Evolutionary conservation across 2,888 invertebrate genomes (phyloP), one percentile per base, ranked within the genome.

Genomic region (Ypsolopha sequella): DNA sequence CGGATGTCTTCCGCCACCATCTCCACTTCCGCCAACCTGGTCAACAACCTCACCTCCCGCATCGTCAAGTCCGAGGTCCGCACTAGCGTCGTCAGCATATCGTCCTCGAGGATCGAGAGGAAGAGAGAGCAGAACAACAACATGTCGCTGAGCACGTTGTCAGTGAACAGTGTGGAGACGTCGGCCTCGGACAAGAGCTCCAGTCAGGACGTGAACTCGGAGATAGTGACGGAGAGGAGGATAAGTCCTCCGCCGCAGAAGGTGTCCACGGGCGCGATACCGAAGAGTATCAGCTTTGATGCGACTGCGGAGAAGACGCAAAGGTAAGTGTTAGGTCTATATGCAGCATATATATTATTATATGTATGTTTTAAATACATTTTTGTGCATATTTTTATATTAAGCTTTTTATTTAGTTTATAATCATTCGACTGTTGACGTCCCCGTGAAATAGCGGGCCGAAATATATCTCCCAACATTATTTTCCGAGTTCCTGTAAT

Each of bases 211-310:
- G 84, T 86, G 44, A 81, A 80, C 60, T 81, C 85, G 2, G 87
- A 87, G 57, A 80, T 68, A 36, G 77, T 82, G 56, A 85, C 86
- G 6, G 86, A 85, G 64, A 57, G 84, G 1, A 57, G 82, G 0
- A 70, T 84, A 36, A 78, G 79, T 39, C 85, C 87, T 7, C 84
- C 87, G 54, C 73, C 85, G 0, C 56, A 58, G 8, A 76, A 75
- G 64, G 14, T 24, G 24, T 92, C 93, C 0, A 94, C 93, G 0
- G 95, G 95, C 0, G 94, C 95, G 1, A 96, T 96, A 64, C 95
- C 95, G 1, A 96, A 96, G 78, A 96, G 95, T 65, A 96, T 96
- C 62, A 95, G 95, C 70, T 96, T 96, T 64, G 96, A 96, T 76
- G 93, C 95, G 70, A 94, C 94, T 0, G 95, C 95, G 0, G 95